These are phyloP conservation scores for Sitophilus oryzae DNA, from an alignment of 1,140 invertebrate genomes.

Conservation along the genomic window DNA sequence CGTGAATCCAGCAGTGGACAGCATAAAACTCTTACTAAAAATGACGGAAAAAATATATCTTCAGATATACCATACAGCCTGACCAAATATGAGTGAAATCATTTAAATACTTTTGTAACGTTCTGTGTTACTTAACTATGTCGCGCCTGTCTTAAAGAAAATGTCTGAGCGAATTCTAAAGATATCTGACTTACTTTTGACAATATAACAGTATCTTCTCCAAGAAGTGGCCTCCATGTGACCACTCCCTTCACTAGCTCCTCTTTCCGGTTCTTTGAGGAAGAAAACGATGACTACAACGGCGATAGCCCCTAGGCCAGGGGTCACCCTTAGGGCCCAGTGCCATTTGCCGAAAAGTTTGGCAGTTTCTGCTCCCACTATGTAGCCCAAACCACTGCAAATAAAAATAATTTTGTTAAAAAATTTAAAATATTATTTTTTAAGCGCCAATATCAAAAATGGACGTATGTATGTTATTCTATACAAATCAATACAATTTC, in stretches of 20 bases:
- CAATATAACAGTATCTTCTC: too few species aligned
- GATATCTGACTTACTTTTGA: conserved; percentile 71
- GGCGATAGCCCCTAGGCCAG: conserved; percentile 75
- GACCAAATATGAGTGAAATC: too few species aligned
- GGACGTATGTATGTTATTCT: too few species aligned
- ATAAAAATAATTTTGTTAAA: too few species aligned
- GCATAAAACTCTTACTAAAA: conserved; percentile 87
- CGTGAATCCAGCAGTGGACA: conserved; percentile 90
- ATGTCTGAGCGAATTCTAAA: too few species aligned
- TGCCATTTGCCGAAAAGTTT: conserved; percentile 72
- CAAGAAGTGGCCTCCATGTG: conserved; percentile 66
- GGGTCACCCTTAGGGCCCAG: conserved; percentile 88
- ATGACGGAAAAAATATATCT: too few species aligned
- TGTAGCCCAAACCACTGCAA: conserved; percentile 67
- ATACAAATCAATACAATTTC: too few species aligned
- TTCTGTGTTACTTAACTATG: neutral
- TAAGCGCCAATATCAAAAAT: too few species aligned
- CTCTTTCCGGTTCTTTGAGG: conserved; percentile 81
- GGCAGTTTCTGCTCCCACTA: conserved; percentile 82
- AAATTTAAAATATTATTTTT: too few species aligned
- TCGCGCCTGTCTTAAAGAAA: neutral
- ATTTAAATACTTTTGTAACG: too few species aligned
- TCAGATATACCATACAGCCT: too few species aligned
- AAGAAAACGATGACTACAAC: conserved; percentile 74
- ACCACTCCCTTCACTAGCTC: conserved; percentile 75